Conservation (phyloP, 2,797 vertebrate species). For the Gobionotothen gibberifrons region DNA sequence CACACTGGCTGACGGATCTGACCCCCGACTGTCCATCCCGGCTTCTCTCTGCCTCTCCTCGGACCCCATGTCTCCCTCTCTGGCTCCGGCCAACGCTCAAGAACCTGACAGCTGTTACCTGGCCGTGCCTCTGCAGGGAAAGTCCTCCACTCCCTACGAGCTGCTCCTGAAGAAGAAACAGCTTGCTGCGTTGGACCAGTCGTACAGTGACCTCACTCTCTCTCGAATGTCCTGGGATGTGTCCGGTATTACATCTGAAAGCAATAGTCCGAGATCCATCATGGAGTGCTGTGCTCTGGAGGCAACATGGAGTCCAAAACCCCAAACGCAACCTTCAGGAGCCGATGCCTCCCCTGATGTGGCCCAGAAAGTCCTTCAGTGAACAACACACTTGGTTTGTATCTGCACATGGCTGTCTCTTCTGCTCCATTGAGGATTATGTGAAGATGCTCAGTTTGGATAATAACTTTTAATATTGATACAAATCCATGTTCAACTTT, state of each 20-base stretch:
- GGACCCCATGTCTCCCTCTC: conserved; percentile 59
- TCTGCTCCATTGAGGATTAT: background rate
- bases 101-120: conserved; percentile 35
- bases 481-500: background rate
- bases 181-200: conserved; percentile 57
- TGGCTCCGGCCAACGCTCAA: conserved; percentile 28
- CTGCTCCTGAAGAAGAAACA: conserved; percentile 53
- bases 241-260: conserved; percentile 80
- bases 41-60: conserved; percentile 42
- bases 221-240: conserved; percentile 84
- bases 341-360: conserved; percentile 59
- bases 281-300: conserved; percentile 76
- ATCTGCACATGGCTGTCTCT: too few relatives aligned
- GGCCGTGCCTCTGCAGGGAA: conserved; percentile 51
- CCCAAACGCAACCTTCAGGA: conserved; percentile 26
- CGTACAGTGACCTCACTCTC: conserved; percentile 60
- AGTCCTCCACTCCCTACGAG: conserved; percentile 84
- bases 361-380: background rate
- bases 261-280: conserved; percentile 65
- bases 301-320: conserved; percentile 72
- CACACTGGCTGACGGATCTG: conserved; percentile 52
- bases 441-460: background rate
- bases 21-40: conserved; percentile 33
- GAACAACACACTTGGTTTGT: background rate
- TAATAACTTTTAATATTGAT: background rate